Evolutionary conservation across 2,797 vertebrate genomes (phyloP).

Genomic region (Dendrocincla fuliginosa): DNA sequence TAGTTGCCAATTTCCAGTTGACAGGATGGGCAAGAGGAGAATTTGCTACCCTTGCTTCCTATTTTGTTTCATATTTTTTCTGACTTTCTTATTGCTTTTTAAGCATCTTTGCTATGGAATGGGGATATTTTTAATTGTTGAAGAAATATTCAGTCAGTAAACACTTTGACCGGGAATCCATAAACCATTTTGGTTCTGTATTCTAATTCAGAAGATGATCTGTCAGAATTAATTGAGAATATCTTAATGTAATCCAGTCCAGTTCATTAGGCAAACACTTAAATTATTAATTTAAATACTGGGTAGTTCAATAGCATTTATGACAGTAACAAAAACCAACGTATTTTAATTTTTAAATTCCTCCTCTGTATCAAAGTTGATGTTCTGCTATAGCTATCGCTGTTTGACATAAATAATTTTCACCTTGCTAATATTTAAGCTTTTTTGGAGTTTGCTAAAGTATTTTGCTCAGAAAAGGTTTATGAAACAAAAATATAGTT

Average conservation of each 20-base stretch:
- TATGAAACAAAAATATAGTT: not conserved
- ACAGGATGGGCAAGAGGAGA: not conserved
- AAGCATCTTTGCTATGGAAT: not conserved
- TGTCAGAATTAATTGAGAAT: constrained; percentile 83
- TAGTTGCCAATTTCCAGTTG: not conserved
- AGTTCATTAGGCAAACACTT: constrained; percentile 82
- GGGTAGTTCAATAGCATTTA: constrained; percentile 78
- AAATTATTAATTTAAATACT: constrained; percentile 83
- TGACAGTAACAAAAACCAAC: constrained; percentile 65
- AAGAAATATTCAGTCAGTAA: constrained; percentile 47
- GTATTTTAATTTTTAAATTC: constrained; percentile 35
- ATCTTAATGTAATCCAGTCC: constrained; percentile 80
- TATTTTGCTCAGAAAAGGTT: not conserved
- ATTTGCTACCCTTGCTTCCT: not conserved
- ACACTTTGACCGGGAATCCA: constrained; percentile 54
- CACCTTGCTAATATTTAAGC: not conserved
- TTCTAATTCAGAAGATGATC: constrained; percentile 72
- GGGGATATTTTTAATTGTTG: constrained; percentile 18
- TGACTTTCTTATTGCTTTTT: not conserved
- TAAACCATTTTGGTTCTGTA: constrained; percentile 64
- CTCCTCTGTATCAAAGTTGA: not conserved
- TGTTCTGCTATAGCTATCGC: not conserved
- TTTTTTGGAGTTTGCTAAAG: not conserved
- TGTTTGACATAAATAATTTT: not conserved
- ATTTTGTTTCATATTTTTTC: not conserved